phyloP scores from a whole-genome alignment of 1,140 invertebrate species.

The Bathynomus jamesi region DNA sequence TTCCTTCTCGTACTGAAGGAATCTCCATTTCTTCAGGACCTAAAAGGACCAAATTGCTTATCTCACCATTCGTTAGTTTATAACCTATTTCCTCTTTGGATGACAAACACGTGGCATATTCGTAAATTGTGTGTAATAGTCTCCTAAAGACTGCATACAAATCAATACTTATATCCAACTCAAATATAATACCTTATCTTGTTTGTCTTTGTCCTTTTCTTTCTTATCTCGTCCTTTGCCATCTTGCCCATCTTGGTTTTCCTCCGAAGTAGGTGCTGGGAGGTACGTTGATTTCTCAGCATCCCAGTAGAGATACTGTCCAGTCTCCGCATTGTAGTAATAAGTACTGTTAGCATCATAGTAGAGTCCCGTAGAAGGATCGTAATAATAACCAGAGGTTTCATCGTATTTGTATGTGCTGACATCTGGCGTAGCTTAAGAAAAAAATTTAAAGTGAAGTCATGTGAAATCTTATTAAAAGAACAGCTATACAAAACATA shows the following conservation, averaged over 20 bases:
- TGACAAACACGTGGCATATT: background rate
- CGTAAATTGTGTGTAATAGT: too few species aligned
- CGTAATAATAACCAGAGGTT: conserved; percentile 93
- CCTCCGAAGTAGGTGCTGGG: conserved; percentile 48
- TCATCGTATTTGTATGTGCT: conserved; percentile 90
- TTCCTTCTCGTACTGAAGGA: too few species aligned
- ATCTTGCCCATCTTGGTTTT: conserved; percentile 38
- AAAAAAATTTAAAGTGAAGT: too few species aligned
- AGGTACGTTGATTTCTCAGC: conserved; percentile 68
- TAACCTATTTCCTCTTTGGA: background rate
- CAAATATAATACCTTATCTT: conserved; percentile 23
- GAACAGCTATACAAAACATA: too few species aligned
- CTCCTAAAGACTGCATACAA: background rate
- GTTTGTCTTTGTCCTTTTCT: conserved; percentile 41
- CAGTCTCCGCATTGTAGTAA: conserved; percentile 80
- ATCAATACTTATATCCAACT: background rate
- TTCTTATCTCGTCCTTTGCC: conserved; percentile 36
- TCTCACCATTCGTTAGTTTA: too few species aligned
- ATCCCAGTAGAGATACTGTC: conserved; percentile 95
- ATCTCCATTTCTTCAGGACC: too few species aligned
- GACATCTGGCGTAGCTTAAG: conserved; percentile 64
- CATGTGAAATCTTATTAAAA: too few species aligned
- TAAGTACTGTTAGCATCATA: conserved; percentile 93
- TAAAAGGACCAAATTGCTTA: too few species aligned
- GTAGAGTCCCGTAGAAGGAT: conserved; percentile 82